A percentile compares a stretch with the other conserved stretches of the same genome.
These are phyloP conservation scores for Cactoblastis cactorum DNA, from an alignment of 2,888 invertebrate species.

Conservation along the genomic window DNA sequence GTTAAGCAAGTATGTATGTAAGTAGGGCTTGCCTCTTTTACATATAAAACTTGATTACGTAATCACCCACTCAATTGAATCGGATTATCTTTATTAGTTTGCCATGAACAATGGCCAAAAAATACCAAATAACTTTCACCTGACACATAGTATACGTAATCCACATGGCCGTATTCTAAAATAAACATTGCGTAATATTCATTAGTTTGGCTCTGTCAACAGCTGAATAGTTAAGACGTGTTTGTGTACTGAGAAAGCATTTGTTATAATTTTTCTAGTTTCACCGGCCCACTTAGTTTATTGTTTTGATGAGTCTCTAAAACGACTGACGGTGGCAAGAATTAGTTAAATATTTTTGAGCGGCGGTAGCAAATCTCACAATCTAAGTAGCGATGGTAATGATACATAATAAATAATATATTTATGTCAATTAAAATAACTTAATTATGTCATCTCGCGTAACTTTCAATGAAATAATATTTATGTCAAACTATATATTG, in stretches of 20 bases:
- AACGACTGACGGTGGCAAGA: constrained; percentile 21
- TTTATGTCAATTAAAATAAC: no score
- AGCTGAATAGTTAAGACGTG: constrained; percentile 18
- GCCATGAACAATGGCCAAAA: constrained; percentile 36
- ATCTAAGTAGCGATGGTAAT: no score
- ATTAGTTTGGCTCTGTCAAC: constrained; percentile 28
- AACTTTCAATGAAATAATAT: no score
- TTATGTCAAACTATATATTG: no score
- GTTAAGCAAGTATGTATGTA: no score
- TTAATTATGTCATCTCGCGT: no score
- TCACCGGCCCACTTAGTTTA: constrained; percentile 11
- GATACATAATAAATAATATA: no score
- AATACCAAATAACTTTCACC: constrained; percentile 41
- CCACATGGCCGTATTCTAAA: constrained; percentile 32
- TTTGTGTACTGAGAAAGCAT: constrained; percentile 13
- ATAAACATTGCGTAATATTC: constrained; percentile 38
- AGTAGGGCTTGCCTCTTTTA: background rate
- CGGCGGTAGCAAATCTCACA: no score
- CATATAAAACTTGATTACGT: background rate
- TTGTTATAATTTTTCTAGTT: constrained; percentile 14
- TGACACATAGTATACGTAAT: constrained; percentile 37
- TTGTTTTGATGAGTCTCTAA: constrained; percentile 21
- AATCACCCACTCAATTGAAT: background rate
- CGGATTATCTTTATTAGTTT: constrained; percentile 26
- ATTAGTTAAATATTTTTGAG: no score